Evolutionary conservation across 1,140 invertebrate species (phyloP).

Genomic region (Magallana gigas): DNA sequence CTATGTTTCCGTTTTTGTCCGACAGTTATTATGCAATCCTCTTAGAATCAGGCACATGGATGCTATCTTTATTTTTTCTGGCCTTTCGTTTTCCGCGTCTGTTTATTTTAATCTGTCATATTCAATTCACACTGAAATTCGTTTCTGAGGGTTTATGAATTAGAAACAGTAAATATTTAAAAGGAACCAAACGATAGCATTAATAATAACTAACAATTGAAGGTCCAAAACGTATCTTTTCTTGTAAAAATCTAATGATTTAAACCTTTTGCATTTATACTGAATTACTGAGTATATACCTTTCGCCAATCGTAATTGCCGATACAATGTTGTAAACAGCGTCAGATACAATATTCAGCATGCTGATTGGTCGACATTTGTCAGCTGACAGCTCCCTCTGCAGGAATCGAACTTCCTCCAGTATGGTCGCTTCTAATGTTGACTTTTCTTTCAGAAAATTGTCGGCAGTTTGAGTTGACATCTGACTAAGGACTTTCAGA

Average conservation of each 20-base stretch:
- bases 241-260: no score
- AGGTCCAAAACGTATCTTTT: no score
- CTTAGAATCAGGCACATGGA: background rate
- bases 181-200: no score
- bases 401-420: conserved; percentile 30
- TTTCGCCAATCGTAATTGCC: conserved; percentile 28
- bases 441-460: conserved; percentile 11
- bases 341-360: background rate
- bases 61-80: background rate
- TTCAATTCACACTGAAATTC: background rate
- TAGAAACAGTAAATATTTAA: no score
- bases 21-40: background rate
- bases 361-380: conserved; percentile 37
- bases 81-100: background rate
- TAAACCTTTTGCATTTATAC: no score
- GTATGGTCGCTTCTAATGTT: conserved; percentile 2
- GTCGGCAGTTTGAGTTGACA: background rate
- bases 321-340: conserved; percentile 41
- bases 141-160: background rate
- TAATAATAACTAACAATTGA: no score
- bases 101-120: conserved; percentile 22
- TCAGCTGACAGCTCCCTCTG: conserved; percentile 9
- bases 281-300: background rate
- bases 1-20: background rate
- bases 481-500: background rate